phyloP scores from a whole-genome alignment of 2,888 invertebrate species.

The Diaprepes abbreviatus region DNA sequence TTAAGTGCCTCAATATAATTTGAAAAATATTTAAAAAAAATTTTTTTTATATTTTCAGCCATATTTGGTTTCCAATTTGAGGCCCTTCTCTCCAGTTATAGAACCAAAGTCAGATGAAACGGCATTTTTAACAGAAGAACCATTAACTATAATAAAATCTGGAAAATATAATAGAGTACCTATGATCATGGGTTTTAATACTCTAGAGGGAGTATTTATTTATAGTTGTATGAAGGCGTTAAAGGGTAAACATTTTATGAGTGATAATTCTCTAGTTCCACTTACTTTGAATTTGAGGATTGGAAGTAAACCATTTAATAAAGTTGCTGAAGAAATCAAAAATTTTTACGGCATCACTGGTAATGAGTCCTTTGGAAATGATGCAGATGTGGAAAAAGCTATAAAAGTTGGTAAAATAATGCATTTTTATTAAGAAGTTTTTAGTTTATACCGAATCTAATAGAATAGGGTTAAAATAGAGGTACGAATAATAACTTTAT shows the following conservation, averaged over 20 bases:
- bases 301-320: slow-evolving; percentile 51
- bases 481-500: too few relatives aligned
- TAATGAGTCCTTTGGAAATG: slow-evolving; percentile 14
- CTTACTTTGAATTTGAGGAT: slow-evolving; percentile 52
- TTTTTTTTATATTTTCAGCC: slow-evolving; percentile 49
- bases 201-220: slow-evolving; percentile 62
- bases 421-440: neutral
- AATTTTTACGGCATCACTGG: slow-evolving; percentile 58
- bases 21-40: too few relatives aligned
- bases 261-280: slow-evolving; percentile 28
- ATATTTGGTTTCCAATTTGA: slow-evolving; percentile 49
- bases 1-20: too few relatives aligned
- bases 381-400: slow-evolving; percentile 23
- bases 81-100: slow-evolving; percentile 57
- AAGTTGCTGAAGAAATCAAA: slow-evolving; percentile 52
- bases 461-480: too few relatives aligned
- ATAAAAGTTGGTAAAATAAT: slow-evolving; percentile 12
- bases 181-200: slow-evolving; percentile 63
- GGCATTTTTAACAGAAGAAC: slow-evolving; percentile 61
- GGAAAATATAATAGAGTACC: slow-evolving; percentile 64
- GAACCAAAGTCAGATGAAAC: slow-evolving; percentile 53
- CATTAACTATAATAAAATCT: slow-evolving; percentile 58
- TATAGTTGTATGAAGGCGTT: slow-evolving; percentile 5
- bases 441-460: too few relatives aligned
- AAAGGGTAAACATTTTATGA: slow-evolving; percentile 1